phyloP scores from a whole-genome alignment of 2,888 invertebrate species.

The Orthosia gracilis region DNA sequence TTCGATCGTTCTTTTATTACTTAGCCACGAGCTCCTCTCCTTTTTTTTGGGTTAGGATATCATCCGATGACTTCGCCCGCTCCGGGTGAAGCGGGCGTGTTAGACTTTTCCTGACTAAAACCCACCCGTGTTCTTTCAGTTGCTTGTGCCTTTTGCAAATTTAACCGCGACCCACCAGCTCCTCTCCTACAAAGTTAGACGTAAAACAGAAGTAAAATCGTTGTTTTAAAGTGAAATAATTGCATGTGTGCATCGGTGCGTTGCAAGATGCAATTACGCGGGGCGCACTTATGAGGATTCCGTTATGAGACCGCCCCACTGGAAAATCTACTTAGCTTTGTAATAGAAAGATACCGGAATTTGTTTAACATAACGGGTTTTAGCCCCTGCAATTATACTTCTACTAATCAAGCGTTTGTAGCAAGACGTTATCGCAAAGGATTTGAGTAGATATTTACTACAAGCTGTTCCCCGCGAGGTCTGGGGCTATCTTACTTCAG shows the following conservation, averaged over 20 bases:
- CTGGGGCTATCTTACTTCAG: too few relatives aligned
- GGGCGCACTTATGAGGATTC: slow-evolving; percentile 76
- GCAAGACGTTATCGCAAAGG: background rate
- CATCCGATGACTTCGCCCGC: too few relatives aligned
- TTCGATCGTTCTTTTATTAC: background rate
- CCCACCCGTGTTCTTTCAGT: too few relatives aligned
- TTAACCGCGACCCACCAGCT: background rate
- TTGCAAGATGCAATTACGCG: slow-evolving; percentile 75
- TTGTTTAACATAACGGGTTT: slow-evolving; percentile 46
- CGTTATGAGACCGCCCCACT: slow-evolving; percentile 68
- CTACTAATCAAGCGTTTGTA: background rate
- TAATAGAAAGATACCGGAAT: slow-evolving; percentile 58
- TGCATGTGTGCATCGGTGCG: slow-evolving; percentile 68
- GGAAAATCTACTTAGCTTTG: slow-evolving; percentile 58
- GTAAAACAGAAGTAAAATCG: slow-evolving; percentile 31
- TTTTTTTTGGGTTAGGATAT: background rate
- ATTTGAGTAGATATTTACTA: too few relatives aligned
- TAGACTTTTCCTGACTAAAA: too few relatives aligned
- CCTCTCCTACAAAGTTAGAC: background rate
- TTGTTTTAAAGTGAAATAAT: slow-evolving; percentile 49
- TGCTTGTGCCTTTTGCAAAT: too few relatives aligned
- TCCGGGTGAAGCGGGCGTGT: too few relatives aligned
- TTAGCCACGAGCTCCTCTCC: background rate
- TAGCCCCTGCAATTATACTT: background rate
- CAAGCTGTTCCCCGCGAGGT: too few relatives aligned